Conservation (phyloP, 2,113 vertebrate species). For the Callocephalon fimbriatum region DNA sequence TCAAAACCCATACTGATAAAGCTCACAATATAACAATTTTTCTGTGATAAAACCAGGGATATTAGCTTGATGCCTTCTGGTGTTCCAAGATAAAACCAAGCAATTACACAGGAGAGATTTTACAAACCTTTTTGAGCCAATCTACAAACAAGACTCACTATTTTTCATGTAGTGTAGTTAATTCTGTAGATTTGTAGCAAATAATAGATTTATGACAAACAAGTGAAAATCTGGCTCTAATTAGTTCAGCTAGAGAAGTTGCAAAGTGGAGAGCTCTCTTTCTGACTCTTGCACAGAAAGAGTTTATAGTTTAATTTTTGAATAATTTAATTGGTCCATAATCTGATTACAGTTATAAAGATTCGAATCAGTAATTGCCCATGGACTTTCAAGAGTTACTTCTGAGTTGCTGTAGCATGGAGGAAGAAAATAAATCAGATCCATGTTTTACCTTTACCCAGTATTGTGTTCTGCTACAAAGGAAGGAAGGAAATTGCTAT, state of each 20-base stretch:
- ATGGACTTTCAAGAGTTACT: neutral
- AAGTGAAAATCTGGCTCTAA: slow-evolving; percentile 2
- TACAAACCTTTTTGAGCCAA: slow-evolving; percentile 11
- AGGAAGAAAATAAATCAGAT: neutral
- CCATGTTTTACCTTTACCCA: neutral
- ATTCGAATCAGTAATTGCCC: neutral
- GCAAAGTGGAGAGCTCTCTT: neutral
- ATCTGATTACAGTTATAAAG: neutral
- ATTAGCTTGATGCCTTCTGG: slow-evolving; percentile 30
- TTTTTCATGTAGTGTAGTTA: neutral
- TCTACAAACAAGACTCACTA: neutral
- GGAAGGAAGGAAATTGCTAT: neutral
- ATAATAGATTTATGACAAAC: slow-evolving; percentile 17
- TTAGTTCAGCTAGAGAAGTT: slow-evolving; percentile 39
- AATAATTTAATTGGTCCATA: neutral
- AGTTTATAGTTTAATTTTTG: neutral
- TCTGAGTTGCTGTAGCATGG: neutral
- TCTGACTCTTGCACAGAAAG: neutral
- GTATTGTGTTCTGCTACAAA: neutral
- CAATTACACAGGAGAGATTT: slow-evolving; percentile 33
- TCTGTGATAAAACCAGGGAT: slow-evolving; percentile 4
- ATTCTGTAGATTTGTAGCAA: neutral
- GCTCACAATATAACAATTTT: neutral
- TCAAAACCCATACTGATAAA: slow-evolving; percentile 7
- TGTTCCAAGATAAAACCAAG: slow-evolving; percentile 29